Evolutionary conservation across 2,113 vertebrate species (phyloP).

Genomic region (Nothobranchius furzeri): DNA sequence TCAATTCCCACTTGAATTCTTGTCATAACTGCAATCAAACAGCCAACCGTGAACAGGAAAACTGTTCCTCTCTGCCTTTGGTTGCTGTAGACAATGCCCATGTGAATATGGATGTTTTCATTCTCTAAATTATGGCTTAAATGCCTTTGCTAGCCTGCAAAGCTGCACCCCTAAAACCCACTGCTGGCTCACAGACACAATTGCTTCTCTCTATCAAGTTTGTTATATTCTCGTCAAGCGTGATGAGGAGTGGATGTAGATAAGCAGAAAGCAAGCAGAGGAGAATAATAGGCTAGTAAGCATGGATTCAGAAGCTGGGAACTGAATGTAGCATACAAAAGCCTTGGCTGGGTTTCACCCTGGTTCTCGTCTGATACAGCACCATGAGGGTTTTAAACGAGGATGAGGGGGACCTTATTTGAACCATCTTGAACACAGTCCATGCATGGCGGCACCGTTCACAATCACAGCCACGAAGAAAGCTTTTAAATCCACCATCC

Average conservation of each 20-base stretch:
- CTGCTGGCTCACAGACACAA: constrained; percentile 32
- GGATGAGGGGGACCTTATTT: constrained; percentile 40
- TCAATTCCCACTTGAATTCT: constrained; percentile 14
- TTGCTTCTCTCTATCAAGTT: constrained; percentile 47
- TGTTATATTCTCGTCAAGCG: constrained; percentile 49
- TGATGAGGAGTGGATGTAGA: constrained; percentile 44
- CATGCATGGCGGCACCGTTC: constrained; percentile 30
- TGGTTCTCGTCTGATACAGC: constrained; percentile 44
- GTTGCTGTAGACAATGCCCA: constrained; percentile 37
- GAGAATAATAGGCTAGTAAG: constrained; percentile 37
- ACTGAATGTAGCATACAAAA: constrained; percentile 49
- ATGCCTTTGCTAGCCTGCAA: constrained; percentile 64
- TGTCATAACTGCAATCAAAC: constrained; percentile 6
- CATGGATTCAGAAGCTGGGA: constrained; percentile 34
- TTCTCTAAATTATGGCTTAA: constrained; percentile 70
- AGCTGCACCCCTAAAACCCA: constrained; percentile 47
- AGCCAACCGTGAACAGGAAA: constrained; percentile 1
- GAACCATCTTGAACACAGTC: constrained; percentile 31
- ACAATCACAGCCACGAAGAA: constrained; percentile 22
- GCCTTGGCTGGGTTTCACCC: constrained; percentile 21
- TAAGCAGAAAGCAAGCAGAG: constrained; percentile 44
- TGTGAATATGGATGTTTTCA: constrained; percentile 58
- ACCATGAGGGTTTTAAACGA: constrained; percentile 34
- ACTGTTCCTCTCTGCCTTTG: not conserved
- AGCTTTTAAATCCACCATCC: constrained; percentile 37